Percentiles rank a stretch among this genome's conserved stretches.
phyloP scores from a whole-genome alignment of 2,797 vertebrate genomes.

The Gymnothorax javanicus region DNA sequence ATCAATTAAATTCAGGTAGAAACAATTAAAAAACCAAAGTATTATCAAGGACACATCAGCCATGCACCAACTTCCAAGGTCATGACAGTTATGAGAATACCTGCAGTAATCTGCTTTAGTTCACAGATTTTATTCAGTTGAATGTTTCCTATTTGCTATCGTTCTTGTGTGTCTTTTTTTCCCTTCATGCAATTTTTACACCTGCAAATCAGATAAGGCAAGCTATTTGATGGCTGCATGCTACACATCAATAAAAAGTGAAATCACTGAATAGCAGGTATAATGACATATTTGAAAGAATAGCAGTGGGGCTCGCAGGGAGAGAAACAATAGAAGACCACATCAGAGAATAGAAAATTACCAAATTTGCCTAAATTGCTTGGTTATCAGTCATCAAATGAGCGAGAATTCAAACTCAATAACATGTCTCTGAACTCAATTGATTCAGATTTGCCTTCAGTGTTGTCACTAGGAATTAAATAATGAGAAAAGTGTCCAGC shows the following conservation, averaged over 20 bases:
- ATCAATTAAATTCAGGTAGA: not conserved
- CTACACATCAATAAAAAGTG: not conserved
- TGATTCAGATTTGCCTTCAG: not conserved
- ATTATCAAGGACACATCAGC: slow-evolving; percentile 7
- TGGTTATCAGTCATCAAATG: slow-evolving; percentile 2
- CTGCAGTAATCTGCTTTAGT: not conserved
- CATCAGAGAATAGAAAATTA: slow-evolving; percentile 9
- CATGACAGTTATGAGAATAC: not conserved
- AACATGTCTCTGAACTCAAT: not conserved
- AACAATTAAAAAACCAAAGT: not conserved
- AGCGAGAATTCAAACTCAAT: slow-evolving; percentile 1
- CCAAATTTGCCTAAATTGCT: slow-evolving; percentile 21
- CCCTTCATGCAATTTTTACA: not conserved
- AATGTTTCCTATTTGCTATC: not conserved
- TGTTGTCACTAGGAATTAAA: not conserved
- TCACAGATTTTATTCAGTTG: not conserved
- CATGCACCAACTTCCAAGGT: not conserved
- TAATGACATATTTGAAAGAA: not conserved
- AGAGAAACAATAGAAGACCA: not conserved
- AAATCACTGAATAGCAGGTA: not conserved
- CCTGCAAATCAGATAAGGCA: not conserved
- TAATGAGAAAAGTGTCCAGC: not conserved
- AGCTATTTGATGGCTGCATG: not conserved
- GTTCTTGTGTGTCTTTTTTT: not conserved
- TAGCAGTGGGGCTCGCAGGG: not conserved